phyloP scores from a whole-genome alignment of 2,113 vertebrate species.

The Carlito syrichta region DNA sequence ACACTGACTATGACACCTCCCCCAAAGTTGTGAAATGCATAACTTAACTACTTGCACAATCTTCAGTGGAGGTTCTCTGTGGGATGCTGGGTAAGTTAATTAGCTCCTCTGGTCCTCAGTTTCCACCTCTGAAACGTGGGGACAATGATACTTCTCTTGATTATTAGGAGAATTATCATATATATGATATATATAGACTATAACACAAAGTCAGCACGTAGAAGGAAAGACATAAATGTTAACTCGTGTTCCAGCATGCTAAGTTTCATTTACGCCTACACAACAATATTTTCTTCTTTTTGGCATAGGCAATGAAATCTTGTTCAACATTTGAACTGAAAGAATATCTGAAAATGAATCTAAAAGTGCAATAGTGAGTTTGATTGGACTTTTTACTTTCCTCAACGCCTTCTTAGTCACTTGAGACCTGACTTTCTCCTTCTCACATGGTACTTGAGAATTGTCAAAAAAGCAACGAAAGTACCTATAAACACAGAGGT shows the following conservation, averaged over 20 bases:
- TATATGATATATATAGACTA: neutral
- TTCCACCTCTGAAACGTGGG: neutral
- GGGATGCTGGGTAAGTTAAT: neutral
- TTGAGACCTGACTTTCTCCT: neutral
- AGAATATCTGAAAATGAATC: neutral
- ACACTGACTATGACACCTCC: neutral
- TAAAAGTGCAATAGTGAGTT: neutral
- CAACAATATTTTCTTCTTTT: neutral
- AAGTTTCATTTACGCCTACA: neutral
- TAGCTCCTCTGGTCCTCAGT: neutral
- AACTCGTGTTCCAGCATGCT: neutral
- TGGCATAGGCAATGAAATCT: neutral
- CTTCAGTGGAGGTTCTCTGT: neutral
- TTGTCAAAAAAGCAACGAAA: neutral
- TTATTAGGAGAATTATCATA: neutral
- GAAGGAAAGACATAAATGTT: neutral
- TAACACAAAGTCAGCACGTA: neutral
- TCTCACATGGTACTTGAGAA: conserved; percentile 22
- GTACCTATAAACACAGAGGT: neutral
- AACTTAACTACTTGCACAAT: neutral
- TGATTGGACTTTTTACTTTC: neutral
- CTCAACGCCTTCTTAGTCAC: neutral
- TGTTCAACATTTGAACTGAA: neutral
- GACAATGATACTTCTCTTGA: neutral
- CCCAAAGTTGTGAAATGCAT: neutral